phyloP scores from a whole-genome alignment of 1,140 invertebrate species.

The Drosophila ananassae region DNA sequence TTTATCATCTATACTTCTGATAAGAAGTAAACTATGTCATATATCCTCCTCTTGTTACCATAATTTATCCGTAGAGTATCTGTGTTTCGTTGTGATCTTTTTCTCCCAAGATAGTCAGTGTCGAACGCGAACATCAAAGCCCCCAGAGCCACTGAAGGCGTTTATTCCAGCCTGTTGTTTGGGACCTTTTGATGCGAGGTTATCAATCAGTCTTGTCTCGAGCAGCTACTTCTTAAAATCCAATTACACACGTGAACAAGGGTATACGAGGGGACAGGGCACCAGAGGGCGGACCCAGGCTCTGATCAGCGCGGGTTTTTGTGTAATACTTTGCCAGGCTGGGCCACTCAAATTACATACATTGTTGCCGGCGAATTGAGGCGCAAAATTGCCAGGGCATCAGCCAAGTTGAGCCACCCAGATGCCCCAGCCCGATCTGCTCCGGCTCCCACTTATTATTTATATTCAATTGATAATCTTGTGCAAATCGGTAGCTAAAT shows the following conservation, averaged over 20 bases:
- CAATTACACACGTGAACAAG: constrained; percentile 70
- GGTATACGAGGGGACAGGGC: neutral
- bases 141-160: constrained; percentile 67
- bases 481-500: constrained; percentile 80
- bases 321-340: neutral
- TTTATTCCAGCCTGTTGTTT: constrained; percentile 68
- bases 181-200: constrained; percentile 68
- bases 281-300: neutral
- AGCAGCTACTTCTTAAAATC: constrained; percentile 79
- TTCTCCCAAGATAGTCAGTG: constrained; percentile 26
- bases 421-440: constrained; percentile 14
- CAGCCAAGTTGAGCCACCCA: constrained; percentile 53
- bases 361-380: constrained; percentile 61
- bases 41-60: neutral
- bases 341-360: constrained; percentile 72
- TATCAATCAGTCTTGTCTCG: constrained; percentile 70
- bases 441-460: constrained; percentile 65
- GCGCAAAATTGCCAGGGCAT: constrained; percentile 62
- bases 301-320: constrained; percentile 47
- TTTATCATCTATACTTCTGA: too few species aligned
- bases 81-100: neutral
- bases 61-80: neutral
- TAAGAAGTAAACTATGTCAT: neutral
- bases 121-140: constrained; percentile 55
- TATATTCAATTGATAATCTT: constrained; percentile 81